Conservation (phyloP, 2,113 vertebrate species). For the Chloebia gouldiae region DNA sequence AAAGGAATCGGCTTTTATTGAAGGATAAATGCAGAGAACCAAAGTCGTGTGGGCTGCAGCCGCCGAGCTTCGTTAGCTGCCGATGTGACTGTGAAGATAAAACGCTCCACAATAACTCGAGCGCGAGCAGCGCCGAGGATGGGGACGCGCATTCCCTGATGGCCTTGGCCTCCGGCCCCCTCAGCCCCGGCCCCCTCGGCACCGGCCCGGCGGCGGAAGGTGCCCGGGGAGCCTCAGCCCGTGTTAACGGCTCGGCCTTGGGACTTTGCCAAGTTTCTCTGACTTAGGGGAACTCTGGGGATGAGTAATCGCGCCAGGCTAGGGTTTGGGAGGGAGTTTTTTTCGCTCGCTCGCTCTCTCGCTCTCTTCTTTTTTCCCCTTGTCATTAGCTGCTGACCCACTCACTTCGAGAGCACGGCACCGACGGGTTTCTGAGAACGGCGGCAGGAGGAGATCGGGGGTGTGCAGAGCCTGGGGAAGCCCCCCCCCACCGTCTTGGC, state of each 20-base stretch:
- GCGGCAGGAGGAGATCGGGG: conserved; percentile 28
- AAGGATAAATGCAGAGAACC: conserved; percentile 64
- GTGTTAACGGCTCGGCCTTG: conserved; percentile 54
- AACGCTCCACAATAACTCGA: conserved; percentile 40
- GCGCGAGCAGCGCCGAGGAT: not conserved
- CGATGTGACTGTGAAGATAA: conserved; percentile 60
- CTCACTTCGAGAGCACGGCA: conserved; percentile 53
- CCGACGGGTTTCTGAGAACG: conserved; percentile 68
- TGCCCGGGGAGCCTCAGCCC: conserved; percentile 29
- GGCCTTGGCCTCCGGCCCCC: not conserved
- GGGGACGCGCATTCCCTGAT: not conserved
- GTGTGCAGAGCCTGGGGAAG: conserved; percentile 25
- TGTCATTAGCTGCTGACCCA: conserved; percentile 69
- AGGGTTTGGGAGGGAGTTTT: conserved; percentile 58
- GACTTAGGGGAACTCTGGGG: conserved; percentile 75
- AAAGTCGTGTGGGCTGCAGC: conserved; percentile 64
- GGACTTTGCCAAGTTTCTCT: conserved; percentile 71
- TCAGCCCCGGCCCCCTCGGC: not conserved
- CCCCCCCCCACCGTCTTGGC: not conserved
- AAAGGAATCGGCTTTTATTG: conserved; percentile 68
- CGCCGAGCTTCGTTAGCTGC: conserved; percentile 65
- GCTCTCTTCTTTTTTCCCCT: conserved; percentile 5
- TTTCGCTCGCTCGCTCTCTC: not conserved
- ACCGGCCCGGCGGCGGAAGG: not conserved
- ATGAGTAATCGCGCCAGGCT: conserved; percentile 74